A percentile compares a stretch with the other conserved stretches of the same genome.
These are phyloP conservation scores for Odobenus rosmarus DNA, from an alignment of 2,113 vertebrate genomes.

Conservation along the genomic window DNA sequence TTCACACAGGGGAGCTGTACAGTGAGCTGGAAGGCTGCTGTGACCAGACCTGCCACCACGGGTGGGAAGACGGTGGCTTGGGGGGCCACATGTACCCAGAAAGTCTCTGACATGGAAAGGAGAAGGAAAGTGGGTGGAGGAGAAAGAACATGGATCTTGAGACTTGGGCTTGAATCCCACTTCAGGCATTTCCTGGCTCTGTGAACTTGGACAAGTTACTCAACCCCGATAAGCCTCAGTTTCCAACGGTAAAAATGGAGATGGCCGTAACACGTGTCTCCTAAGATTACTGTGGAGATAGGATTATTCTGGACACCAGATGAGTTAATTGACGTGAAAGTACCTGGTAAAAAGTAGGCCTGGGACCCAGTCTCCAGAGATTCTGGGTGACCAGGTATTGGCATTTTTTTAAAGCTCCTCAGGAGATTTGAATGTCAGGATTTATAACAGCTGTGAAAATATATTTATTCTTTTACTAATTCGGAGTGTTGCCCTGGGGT, in stretches of 20 bases:
- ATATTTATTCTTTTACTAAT: conserved; percentile 19
- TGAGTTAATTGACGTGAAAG: not conserved
- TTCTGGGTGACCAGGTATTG: not conserved
- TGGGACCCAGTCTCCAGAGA: not conserved
- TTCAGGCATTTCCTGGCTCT: not conserved
- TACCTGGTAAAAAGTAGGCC: not conserved
- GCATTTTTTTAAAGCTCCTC: not conserved
- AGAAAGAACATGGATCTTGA: not conserved
- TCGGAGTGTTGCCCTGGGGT: not conserved
- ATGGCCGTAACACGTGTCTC: not conserved
- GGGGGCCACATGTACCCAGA: not conserved
- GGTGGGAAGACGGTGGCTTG: not conserved
- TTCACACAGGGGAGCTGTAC: not conserved
- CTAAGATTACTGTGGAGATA: not conserved
- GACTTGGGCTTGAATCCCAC: not conserved
- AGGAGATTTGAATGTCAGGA: not conserved
- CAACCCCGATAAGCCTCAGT: not conserved
- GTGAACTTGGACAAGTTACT: not conserved
- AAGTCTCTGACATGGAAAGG: not conserved
- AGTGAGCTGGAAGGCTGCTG: not conserved
- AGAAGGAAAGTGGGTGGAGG: not conserved
- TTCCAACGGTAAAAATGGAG: not conserved
- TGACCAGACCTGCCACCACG: not conserved
- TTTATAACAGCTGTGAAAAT: not conserved
- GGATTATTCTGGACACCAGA: not conserved